Conservation (phyloP, 1,140 invertebrate genomes). For the Reticulitermes speratus region DNA sequence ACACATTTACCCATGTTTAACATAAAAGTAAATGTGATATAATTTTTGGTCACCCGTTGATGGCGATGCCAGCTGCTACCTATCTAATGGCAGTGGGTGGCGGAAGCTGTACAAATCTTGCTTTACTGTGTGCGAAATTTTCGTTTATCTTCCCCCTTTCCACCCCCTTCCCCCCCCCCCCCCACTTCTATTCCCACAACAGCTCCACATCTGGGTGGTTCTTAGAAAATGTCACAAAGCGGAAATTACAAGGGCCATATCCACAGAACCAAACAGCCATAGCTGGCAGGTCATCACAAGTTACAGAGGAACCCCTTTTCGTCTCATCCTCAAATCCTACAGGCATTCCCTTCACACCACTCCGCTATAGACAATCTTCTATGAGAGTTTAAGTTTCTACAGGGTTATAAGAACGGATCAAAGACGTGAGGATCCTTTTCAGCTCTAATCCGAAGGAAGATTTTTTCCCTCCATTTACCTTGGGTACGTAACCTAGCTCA, state of each 20-base stretch:
- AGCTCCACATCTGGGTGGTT: background rate
- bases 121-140: background rate
- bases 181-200: no score
- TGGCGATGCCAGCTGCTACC: background rate
- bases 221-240: constrained; percentile 7
- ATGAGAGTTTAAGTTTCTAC: no score
- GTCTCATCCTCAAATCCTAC: no score
- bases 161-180: no score
- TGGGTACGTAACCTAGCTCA: no score
- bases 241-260: background rate
- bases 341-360: no score
- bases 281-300: background rate
- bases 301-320: background rate
- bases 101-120: background rate
- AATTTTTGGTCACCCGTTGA: background rate
- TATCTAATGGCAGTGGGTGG: background rate
- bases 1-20: no score
- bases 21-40: background rate
- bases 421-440: background rate
- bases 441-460: background rate
- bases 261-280: background rate
- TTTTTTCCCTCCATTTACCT: no score
- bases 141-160: background rate
- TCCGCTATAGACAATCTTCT: no score
- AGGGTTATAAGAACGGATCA: background rate